A percentile compares a stretch with the other conserved stretches of the same genome.
Evolutionary conservation across 2,797 vertebrate species (phyloP).

Genomic region (Sebastes iracundus): DNA sequence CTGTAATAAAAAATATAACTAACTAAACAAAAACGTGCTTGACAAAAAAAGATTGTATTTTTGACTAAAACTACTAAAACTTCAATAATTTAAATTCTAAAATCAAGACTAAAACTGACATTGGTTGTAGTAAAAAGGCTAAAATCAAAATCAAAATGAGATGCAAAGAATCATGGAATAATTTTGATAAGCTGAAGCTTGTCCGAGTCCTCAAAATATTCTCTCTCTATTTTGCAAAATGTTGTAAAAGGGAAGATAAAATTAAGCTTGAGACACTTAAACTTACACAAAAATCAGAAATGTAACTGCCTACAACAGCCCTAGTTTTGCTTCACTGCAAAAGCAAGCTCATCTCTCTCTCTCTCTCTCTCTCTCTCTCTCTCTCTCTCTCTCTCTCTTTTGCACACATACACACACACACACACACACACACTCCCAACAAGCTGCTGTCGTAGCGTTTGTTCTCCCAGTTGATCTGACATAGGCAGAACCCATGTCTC

Average conservation of each 20-base stretch:
- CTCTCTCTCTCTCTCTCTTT: background rate
- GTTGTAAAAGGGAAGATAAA: background rate
- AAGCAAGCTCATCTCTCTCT: constrained; percentile 1
- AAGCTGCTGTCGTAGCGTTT: constrained; percentile 73
- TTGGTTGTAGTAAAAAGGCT: background rate
- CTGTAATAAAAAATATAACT: rapidly evolving
- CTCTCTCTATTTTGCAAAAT: background rate
- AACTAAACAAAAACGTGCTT: background rate
- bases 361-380: background rate
- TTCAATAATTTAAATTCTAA: background rate
- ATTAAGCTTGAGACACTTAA: background rate
- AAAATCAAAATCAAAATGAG: background rate
- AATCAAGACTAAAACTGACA: background rate
- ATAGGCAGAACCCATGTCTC: constrained; percentile 75
- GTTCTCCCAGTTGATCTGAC: constrained; percentile 77
- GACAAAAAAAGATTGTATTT: background rate
- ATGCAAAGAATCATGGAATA: background rate
- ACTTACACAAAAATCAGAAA: background rate
- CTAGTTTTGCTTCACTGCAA: constrained; percentile 10
- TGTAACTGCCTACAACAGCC: constrained; percentile 2
- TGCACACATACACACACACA: background rate
- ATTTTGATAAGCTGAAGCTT: background rate
- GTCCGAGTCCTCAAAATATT: background rate
- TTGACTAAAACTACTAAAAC: background rate
- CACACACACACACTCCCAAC: constrained; percentile 32